Evolutionary conservation across 2,797 vertebrate genomes (phyloP).

Genomic region (Taeniopygia guttata): DNA sequence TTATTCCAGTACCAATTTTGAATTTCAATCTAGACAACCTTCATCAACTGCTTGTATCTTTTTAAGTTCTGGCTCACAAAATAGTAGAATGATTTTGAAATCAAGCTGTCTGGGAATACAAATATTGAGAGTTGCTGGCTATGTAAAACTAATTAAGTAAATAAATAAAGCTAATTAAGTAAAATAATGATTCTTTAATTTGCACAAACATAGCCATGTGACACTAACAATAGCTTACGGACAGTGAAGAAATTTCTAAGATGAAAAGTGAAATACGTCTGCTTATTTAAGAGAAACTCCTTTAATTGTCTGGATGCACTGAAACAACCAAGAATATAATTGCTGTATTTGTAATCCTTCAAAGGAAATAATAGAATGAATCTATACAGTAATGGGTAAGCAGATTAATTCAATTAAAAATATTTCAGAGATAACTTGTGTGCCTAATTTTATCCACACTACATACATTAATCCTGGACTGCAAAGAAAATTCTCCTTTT

Average conservation of each 20-base stretch:
- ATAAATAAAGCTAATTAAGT: neutral
- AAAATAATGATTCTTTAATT: constrained; percentile 3
- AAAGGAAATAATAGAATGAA: neutral
- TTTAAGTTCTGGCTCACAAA: neutral
- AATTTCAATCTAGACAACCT: neutral
- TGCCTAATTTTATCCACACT: neutral
- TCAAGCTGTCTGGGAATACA: neutral
- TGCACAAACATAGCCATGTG: neutral
- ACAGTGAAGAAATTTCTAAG: neutral
- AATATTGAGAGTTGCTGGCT: neutral
- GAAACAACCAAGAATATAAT: neutral
- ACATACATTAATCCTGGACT: neutral
- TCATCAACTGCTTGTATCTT: neutral
- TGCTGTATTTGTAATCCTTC: neutral
- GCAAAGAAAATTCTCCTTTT: neutral
- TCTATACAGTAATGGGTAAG: neutral
- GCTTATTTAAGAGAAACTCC: neutral
- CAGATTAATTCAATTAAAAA: neutral
- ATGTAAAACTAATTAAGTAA: neutral
- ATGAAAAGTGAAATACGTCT: neutral
- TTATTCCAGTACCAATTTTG: neutral
- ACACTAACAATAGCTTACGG: neutral
- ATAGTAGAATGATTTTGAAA: neutral
- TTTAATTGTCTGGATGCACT: neutral
- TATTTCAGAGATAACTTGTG: neutral